Percentiles rank a stretch among this genome's conserved stretches.
These are phyloP conservation scores for Priocnemis perturbator DNA, from an alignment of 2,888 invertebrate species.

Conservation along the genomic window DNA sequence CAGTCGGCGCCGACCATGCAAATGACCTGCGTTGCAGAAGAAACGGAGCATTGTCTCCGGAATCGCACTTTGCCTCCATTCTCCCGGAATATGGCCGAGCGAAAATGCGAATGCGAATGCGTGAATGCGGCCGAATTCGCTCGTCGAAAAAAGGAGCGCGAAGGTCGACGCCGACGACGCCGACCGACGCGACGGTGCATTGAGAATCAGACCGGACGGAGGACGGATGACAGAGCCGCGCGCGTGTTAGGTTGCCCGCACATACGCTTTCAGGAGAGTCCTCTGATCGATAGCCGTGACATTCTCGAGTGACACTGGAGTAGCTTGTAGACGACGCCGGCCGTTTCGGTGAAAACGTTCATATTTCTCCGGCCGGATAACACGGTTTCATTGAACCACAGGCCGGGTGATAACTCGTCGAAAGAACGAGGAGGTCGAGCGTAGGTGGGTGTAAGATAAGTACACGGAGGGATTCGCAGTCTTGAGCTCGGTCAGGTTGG, in stretches of 20 bases:
- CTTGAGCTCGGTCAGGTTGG: constrained; percentile 48
- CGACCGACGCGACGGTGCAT: too few relatives aligned
- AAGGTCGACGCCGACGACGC: too few relatives aligned
- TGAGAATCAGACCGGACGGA: too few relatives aligned
- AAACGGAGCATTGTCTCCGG: neutral
- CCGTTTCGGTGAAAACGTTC: constrained; percentile 43
- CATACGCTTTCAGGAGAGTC: constrained; percentile 25
- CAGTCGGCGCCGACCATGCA: neutral
- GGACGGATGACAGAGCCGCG: too few relatives aligned
- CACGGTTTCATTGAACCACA: constrained; percentile 50
- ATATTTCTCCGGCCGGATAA: constrained; percentile 49
- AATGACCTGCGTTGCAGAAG: neutral
- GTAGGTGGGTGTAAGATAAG: constrained; percentile 52
- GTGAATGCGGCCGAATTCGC: too few relatives aligned
- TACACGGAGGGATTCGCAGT: constrained; percentile 49
- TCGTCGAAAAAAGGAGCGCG: too few relatives aligned
- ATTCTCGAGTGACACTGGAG: constrained; percentile 34
- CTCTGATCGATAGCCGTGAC: constrained; percentile 47
- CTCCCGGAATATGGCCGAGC: too few relatives aligned
- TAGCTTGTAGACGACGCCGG: constrained; percentile 24
- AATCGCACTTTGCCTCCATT: too few relatives aligned
- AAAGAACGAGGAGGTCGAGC: constrained; percentile 46
- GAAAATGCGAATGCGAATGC: too few relatives aligned
- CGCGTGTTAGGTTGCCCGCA: too few relatives aligned
- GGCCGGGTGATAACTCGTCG: constrained; percentile 46